Conservation (phyloP, 2,113 vertebrate genomes). For the Saccopteryx bilineata region DNA sequence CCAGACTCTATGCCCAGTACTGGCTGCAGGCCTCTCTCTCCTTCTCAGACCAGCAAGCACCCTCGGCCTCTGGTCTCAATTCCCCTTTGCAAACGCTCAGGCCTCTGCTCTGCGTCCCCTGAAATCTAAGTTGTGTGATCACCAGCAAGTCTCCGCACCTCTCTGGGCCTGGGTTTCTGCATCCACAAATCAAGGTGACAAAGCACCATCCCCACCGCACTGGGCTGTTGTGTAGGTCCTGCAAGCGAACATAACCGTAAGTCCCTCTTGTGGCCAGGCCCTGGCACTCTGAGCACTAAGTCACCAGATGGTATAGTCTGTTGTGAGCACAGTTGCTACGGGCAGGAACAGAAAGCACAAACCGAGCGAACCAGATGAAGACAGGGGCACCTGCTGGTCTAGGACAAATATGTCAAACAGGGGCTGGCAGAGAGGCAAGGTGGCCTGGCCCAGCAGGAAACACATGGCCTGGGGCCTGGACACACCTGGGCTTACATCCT, state of each 20-base stretch:
- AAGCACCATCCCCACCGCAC: not conserved
- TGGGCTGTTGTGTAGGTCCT: not conserved
- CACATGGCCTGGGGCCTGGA: accelerated
- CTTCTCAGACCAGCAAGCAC: not conserved
- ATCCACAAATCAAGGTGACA: not conserved
- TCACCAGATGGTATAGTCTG: not conserved
- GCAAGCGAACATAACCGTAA: accelerated
- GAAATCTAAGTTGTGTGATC: not conserved
- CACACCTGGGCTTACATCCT: not conserved
- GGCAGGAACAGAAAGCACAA: not conserved
- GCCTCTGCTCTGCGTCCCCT: not conserved
- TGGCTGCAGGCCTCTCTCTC: not conserved
- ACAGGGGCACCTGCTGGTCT: not conserved
- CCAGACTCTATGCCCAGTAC: not conserved
- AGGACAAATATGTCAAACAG: not conserved
- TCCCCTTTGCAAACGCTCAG: not conserved
- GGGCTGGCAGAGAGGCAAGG: not conserved
- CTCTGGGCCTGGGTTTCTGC: not conserved
- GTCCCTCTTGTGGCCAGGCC: not conserved
- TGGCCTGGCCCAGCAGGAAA: not conserved
- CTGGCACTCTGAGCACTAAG: not conserved
- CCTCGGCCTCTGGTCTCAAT: not conserved
- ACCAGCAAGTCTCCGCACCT: not conserved
- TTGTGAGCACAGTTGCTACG: accelerated
- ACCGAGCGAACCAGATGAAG: not conserved